Conservation (phyloP, 2,797 vertebrate genomes). For the Loriculus beryllinus region DNA sequence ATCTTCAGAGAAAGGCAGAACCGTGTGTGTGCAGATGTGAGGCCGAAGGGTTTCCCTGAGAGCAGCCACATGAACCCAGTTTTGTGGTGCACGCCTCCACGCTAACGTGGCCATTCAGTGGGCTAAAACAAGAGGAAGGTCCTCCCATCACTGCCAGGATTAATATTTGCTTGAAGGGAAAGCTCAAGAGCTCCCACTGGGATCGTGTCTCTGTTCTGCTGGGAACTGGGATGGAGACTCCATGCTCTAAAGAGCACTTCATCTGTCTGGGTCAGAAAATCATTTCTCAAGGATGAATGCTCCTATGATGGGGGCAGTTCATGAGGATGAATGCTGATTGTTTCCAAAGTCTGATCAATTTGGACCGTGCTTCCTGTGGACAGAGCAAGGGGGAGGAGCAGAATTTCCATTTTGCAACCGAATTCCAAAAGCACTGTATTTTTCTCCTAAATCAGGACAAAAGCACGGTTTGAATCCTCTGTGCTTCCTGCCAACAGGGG, state of each 20-base stretch:
- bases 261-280: neutral
- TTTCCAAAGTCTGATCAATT: neutral
- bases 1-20: neutral
- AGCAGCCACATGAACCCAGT: fast-evolving
- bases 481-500: constrained; percentile 18
- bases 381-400: neutral
- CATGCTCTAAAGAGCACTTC: neutral
- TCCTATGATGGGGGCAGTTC: neutral
- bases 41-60: neutral
- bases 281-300: constrained; percentile 6
- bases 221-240: neutral
- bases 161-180: neutral
- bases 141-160: neutral
- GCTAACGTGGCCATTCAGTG: neutral
- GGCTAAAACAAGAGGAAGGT: neutral
- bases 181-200: neutral
- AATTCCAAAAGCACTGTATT: neutral
- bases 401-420: constrained; percentile 3
- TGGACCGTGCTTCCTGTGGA: neutral
- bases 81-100: fast-evolving
- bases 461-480: constrained; percentile 25
- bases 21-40: fast-evolving
- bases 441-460: constrained; percentile 19
- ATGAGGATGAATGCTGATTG: neutral
- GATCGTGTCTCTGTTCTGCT: fast-evolving